A percentile compares a stretch with the other conserved stretches of the same genome.
Evolutionary conservation across 2,888 invertebrate species (phyloP).

Genomic region (Eilema griseolum): DNA sequence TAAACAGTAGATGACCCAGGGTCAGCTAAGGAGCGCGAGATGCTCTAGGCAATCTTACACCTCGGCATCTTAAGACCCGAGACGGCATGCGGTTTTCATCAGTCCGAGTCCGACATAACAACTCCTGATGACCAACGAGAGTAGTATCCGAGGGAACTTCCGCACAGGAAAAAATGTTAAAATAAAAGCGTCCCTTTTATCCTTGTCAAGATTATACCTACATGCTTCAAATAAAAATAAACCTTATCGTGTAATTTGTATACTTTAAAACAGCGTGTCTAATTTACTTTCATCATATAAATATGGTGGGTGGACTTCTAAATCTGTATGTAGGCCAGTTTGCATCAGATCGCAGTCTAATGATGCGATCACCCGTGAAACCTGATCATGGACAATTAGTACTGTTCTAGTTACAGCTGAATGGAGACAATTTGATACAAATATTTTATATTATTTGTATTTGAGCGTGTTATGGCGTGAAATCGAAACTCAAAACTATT

Average conservation of each 20-base stretch:
- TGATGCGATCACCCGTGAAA: slow-evolving; percentile 64
- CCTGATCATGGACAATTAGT: slow-evolving; percentile 64
- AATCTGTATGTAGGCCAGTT: slow-evolving; percentile 67
- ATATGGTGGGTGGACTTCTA: slow-evolving; percentile 47
- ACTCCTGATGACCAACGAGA: no score
- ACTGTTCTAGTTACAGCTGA: slow-evolving; percentile 56
- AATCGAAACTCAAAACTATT: background rate
- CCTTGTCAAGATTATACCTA: background rate
- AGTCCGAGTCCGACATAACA: no score
- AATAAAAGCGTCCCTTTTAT: background rate
- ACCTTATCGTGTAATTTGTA: slow-evolving; percentile 9
- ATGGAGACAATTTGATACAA: slow-evolving; percentile 36
- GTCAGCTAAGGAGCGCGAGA: no score
- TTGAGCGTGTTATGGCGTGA: background rate
- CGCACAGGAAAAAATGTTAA: no score
- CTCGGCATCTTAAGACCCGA: no score
- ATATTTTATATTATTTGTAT: no score
- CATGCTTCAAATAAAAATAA: background rate
- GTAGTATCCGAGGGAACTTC: no score
- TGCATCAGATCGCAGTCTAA: slow-evolving; percentile 60
- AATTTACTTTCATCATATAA: slow-evolving; percentile 31
- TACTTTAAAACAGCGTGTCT: slow-evolving; percentile 24
- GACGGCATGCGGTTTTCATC: no score
- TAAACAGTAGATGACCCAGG: no score
- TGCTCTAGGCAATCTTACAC: no score